Evolutionary conservation across 2,888 invertebrate genomes (phyloP).

Genomic region (Drosophila demipolita): DNA sequence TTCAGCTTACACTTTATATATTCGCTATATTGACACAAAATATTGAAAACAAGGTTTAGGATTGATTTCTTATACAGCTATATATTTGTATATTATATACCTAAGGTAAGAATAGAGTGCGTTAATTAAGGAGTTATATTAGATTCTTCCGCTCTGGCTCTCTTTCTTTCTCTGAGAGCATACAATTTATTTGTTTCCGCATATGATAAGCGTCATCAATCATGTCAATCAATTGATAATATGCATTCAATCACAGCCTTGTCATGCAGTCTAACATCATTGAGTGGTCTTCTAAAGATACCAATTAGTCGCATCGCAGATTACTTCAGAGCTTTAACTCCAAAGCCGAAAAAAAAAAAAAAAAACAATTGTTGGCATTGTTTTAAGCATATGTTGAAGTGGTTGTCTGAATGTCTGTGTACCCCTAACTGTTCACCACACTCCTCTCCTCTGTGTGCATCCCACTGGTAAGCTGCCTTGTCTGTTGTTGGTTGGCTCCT

Average conservation of each 20-base stretch:
- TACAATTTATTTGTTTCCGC: not conserved
- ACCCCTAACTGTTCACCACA: not conserved
- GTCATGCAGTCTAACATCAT: not conserved
- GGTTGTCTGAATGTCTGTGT: not conserved
- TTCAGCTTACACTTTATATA: not conserved
- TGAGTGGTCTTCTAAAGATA: conserved; percentile 4
- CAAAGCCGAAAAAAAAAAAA: not conserved
- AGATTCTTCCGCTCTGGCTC: not conserved
- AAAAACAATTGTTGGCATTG: conserved; percentile 34
- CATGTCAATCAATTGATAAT: not conserved
- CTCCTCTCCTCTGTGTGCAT: not conserved
- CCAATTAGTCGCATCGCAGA: conserved; percentile 1
- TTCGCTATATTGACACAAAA: not conserved
- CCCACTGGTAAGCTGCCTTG: conserved; percentile 1
- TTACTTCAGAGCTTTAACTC: conserved; percentile 29
- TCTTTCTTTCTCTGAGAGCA: not conserved
- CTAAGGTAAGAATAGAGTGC: not conserved
- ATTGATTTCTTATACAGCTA: not conserved
- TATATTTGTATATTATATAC: not conserved
- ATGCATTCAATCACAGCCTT: not conserved
- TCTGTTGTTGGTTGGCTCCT: conserved; percentile 1
- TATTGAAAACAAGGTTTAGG: not conserved
- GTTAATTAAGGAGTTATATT: not conserved
- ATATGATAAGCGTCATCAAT: too few species aligned
- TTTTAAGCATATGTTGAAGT: conserved; percentile 6